Base-by-base conservation (phyloP, 2,797 vertebrate species). In the Siniperca obscura region DNA sequence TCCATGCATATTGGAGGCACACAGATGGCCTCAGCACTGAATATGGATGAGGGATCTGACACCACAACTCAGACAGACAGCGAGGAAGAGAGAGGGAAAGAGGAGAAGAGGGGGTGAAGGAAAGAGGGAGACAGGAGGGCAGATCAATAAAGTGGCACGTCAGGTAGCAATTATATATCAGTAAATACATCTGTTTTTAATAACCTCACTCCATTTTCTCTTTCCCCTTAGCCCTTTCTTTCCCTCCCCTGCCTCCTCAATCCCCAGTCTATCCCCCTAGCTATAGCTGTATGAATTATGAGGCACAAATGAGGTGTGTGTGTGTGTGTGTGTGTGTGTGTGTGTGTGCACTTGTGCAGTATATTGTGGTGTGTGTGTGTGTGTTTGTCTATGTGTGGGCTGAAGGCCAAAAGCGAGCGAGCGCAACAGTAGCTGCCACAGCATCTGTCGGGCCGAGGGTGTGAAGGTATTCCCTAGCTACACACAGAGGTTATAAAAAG, bases 31-130 rank as follows among this genome's bases (percentile, higher is more conserved):
- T 80, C 76, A 12, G 69, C 27, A 4, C 87, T 94, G 91, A 94
- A 94, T 93, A 94, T 94, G 93, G 88, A 94, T 93, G 94, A 93
- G 89, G 70, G 87, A 91, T 92, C 86, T 89, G 90, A 94, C 91
- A 93, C 87, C 85, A 87, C 86, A 88, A 87, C 75, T 90, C 87
- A 89, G 81, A 79, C 79, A 86, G 85, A 91, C 80, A 88, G 72
- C 5, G 27, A 82, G 81, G 84, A 81, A 81, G 53, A 67, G 53
- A 76, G 53, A 56, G 52, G 25, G 61, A 13, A 19, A 42, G 48
- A 11, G 42, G 53, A 17, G 52, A 44, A 53, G 46, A 64, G 11
- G 30, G 25, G 48, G 34, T 71, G 13, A 65, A 36, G 36, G 48
- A 66, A n/a, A 22, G 6, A 34, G 34, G 36, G 22, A 57, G 44